These are phyloP conservation scores for Bambusicola thoracicus DNA, from an alignment of 2,113 vertebrate species.

Conservation along the genomic window DNA sequence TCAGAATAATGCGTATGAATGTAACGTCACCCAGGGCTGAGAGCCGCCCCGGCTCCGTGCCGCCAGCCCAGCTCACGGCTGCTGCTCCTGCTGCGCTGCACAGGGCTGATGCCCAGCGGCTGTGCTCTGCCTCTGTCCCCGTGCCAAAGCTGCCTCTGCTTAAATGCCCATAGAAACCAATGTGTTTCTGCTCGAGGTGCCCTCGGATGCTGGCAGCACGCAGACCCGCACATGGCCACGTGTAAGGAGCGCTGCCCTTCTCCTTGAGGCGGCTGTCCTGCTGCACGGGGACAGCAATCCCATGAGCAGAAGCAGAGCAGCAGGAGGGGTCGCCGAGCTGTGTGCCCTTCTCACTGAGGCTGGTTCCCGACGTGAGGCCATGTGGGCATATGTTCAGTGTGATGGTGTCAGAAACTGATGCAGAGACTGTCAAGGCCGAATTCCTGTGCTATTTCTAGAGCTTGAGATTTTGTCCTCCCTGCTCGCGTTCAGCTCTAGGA, in stretches of 20 bases:
- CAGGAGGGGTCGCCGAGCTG: rapidly evolving
- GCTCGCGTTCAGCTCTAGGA: not conserved
- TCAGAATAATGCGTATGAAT: not conserved
- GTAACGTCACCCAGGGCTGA: not conserved
- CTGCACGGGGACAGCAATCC: rapidly evolving
- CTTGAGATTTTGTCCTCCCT: not conserved
- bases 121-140: not conserved
- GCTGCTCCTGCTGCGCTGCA: no score
- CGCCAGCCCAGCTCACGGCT: not conserved
- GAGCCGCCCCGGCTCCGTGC: not conserved
- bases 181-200: not conserved
- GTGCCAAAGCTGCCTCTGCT: not conserved
- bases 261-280: rapidly evolving
- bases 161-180: not conserved
- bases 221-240: not conserved
- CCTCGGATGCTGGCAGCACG: rapidly evolving
- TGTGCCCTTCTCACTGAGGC: rapidly evolving
- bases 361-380: not conserved
- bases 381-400: not conserved
- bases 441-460: not conserved
- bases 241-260: rapidly evolving
- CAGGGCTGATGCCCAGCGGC: not conserved
- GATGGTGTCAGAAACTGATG: not conserved
- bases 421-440: not conserved
- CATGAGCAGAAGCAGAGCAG: constrained; percentile 1